These are phyloP conservation scores for Eulemur rufifrons DNA, from an alignment of 2,113 vertebrate genomes.

Conservation along the genomic window DNA sequence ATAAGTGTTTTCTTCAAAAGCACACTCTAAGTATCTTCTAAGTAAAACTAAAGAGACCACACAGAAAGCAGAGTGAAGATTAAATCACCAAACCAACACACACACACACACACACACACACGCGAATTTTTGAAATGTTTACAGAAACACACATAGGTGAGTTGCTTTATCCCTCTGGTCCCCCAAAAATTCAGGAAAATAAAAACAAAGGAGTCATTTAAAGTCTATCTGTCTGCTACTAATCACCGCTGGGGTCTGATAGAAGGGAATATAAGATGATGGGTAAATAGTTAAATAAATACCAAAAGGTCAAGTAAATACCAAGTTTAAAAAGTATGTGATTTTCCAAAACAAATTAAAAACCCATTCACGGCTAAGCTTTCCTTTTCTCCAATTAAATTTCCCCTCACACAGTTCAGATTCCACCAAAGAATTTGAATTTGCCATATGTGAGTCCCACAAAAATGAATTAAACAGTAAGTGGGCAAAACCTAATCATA, in stretches of 20 bases:
- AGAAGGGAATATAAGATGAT: neutral
- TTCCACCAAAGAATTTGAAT: neutral
- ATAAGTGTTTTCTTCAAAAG: neutral
- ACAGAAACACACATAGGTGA: neutral
- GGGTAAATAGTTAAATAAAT: neutral
- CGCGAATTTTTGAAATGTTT: neutral
- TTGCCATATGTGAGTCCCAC: neutral
- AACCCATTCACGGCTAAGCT: neutral
- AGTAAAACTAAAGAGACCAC: neutral
- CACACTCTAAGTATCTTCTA: neutral
- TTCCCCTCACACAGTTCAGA: neutral
- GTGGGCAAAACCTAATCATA: neutral
- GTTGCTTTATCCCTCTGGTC: neutral
- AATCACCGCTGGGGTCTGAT: neutral
- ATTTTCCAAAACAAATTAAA: neutral
- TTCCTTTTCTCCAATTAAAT: neutral
- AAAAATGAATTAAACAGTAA: neutral
- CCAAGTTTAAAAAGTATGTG: neutral
- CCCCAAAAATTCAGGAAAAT: conserved; percentile 3
- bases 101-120: neutral
- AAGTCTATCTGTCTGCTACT: neutral
- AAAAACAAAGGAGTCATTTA: neutral
- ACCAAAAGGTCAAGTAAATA: conserved; percentile 16
- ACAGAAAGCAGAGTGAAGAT: neutral
- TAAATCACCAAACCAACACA: neutral